A percentile compares a stretch with the other conserved stretches of the same genome.
phyloP scores from a whole-genome alignment of 2,888 invertebrate species.

The Noctua fimbriata region DNA sequence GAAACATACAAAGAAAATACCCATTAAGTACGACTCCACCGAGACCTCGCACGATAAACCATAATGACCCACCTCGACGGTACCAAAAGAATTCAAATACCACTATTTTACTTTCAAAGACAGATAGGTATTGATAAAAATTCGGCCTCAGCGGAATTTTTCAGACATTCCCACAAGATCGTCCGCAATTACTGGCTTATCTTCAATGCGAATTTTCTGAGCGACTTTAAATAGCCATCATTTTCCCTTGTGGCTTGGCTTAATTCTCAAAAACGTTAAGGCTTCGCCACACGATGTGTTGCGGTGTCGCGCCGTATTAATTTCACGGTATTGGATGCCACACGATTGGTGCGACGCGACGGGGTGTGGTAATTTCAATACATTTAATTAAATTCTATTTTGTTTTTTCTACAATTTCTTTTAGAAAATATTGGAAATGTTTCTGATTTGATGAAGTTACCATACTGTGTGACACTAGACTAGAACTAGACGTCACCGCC shows the following conservation, averaged over 20 bases:
- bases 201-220: constrained; percentile 85
- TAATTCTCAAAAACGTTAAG: constrained; percentile 75
- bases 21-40: constrained; percentile 19
- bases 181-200: constrained; percentile 84
- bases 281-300: constrained; percentile 17
- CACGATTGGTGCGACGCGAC: not conserved
- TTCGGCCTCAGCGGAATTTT: constrained; percentile 70
- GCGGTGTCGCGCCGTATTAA: not conserved
- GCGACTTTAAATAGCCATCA: constrained; percentile 86
- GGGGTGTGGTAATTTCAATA: not conserved
- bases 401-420: not conserved
- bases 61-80: constrained; percentile 52
- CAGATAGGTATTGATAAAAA: constrained; percentile 74
- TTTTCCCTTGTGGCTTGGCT: constrained; percentile 80
- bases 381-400: not conserved
- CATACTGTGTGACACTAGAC: not conserved
- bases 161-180: constrained; percentile 79
- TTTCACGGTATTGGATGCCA: not conserved
- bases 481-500: not conserved
- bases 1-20: constrained; percentile 24
- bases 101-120: constrained; percentile 70
- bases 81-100: constrained; percentile 65
- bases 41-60: constrained; percentile 36
- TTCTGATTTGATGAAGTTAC: not conserved
- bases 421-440: not conserved